phyloP scores from a whole-genome alignment of 2,113 vertebrate species.

The Dasyurus viverrinus region DNA sequence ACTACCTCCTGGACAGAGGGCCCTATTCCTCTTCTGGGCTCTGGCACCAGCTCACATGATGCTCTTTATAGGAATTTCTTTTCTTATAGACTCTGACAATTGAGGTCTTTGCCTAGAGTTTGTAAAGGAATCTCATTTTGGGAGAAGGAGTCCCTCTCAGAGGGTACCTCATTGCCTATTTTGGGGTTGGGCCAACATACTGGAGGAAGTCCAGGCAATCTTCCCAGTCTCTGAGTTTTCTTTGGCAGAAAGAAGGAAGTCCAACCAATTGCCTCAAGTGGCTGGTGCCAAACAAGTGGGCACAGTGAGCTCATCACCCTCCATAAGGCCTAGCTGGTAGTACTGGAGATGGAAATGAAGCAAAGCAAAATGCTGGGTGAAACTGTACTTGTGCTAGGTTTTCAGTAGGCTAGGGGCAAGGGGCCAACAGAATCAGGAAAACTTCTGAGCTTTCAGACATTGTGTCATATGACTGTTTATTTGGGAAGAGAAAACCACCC shows the following conservation, averaged over 20 bases:
- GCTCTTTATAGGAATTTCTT: slow-evolving; percentile 7
- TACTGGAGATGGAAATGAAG: slow-evolving; percentile 19
- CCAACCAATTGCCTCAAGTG: slow-evolving; percentile 21
- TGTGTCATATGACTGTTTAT: slow-evolving; percentile 75
- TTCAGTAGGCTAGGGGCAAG: slow-evolving; percentile 44
- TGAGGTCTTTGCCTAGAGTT: background rate
- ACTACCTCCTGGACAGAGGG: background rate
- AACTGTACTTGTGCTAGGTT: slow-evolving; percentile 24
- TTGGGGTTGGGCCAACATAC: background rate
- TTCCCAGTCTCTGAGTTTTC: slow-evolving; percentile 58
- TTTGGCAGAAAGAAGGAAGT: slow-evolving; percentile 69
- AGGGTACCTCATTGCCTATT: slow-evolving; percentile 3
- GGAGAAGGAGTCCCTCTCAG: background rate
- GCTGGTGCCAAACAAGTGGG: slow-evolving; percentile 54
- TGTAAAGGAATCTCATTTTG: background rate
- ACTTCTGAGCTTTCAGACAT: slow-evolving; percentile 66
- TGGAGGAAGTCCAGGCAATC: slow-evolving; percentile 44
- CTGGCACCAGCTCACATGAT: background rate
- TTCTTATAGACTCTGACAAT: background rate
- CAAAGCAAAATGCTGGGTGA: slow-evolving; percentile 1
- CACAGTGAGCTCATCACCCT: slow-evolving; percentile 52
- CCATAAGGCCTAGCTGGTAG: slow-evolving; percentile 7
- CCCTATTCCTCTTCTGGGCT: background rate
- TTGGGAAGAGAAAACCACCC: slow-evolving; percentile 59
- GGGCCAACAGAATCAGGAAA: slow-evolving; percentile 64